Evolutionary conservation across 2,888 invertebrate genomes (phyloP), one percentile per base, ranked within the genome.

Genomic region (Rugalucina vietnamica): DNA sequence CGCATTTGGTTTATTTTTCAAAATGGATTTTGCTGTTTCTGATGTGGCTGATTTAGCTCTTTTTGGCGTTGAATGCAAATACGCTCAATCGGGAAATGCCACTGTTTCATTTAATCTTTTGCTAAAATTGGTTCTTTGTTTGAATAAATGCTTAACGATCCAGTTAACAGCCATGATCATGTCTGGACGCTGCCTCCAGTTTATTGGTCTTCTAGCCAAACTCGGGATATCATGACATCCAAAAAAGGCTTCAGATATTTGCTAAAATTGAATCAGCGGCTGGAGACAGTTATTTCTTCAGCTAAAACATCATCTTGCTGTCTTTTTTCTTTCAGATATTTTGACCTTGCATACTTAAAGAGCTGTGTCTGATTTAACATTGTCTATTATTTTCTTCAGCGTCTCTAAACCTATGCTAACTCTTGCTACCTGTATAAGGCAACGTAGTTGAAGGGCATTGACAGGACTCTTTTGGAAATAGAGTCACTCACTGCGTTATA

Each of bases 191-290:
- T n/a, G n/a, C n/a, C n/a, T n/a, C n/a, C n/a, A n/a, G n/a, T n/a
- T n/a, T n/a, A n/a, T n/a, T n/a, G n/a, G n/a, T n/a, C n/a, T n/a
- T n/a, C n/a, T n/a, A n/a, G n/a, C n/a, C n/a, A n/a, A n/a, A n/a
- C n/a, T n/a, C n/a, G n/a, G n/a, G n/a, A n/a, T n/a, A n/a, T n/a
- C n/a, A n/a, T n/a, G n/a, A n/a, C n/a, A n/a, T n/a, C n/a, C n/a
- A n/a, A n/a, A n/a, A n/a, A n/a, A n/a, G n/a, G n/a, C n/a, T n/a
- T n/a, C n/a, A n/a, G n/a, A n/a, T n/a, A n/a, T n/a, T n/a, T n/a
- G n/a, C n/a, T n/a, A n/a, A n/a, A n/a, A n/a, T n/a, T 60, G 60
- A 60, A 60, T 60, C 60, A 60, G 60, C 5, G 27, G 60, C 60
- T 8, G 60, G 60, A 60, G 29, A 60, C 12, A 29, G 4, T 60